phyloP scores from a whole-genome alignment of 2,113 vertebrate genomes.

The Larimichthys polyactis region DNA sequence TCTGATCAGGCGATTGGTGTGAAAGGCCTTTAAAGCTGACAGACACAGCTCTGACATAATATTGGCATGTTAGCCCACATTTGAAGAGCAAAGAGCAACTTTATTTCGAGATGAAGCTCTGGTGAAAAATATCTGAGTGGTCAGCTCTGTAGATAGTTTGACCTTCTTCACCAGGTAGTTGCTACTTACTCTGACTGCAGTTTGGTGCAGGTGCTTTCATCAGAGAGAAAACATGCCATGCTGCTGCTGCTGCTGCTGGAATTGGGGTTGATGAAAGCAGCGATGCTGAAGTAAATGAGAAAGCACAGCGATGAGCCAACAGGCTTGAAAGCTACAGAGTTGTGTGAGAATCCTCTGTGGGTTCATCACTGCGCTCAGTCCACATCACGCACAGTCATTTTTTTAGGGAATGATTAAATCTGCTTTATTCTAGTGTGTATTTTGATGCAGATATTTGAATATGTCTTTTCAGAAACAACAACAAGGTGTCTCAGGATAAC shows the following conservation, averaged over 20 bases:
- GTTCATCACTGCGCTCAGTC: not conserved
- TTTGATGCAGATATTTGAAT: not conserved
- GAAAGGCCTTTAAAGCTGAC: too few species aligned
- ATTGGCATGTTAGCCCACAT: not conserved
- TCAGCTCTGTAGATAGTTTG: not conserved
- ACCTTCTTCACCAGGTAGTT: not conserved
- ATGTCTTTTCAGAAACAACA: too few species aligned
- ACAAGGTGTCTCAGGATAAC: too few species aligned
- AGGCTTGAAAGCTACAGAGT: not conserved
- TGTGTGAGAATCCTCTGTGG: not conserved
- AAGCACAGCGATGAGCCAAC: slow-evolving; percentile 10
- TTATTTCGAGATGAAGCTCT: not conserved
- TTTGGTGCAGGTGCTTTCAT: not conserved
- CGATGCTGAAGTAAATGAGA: not conserved
- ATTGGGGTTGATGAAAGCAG: not conserved
- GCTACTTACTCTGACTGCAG: not conserved
- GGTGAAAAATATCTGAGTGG: not conserved
- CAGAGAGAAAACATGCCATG: slow-evolving; percentile 1
- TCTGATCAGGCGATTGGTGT: too few species aligned
- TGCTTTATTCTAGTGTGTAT: not conserved
- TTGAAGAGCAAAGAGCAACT: not conserved
- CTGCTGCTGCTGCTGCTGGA: not conserved
- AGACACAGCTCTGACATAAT: not conserved
- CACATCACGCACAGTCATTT: not conserved
- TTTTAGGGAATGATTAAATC: not conserved